Base-by-base conservation (phyloP, 2,888 invertebrate species). In the Lochmaea capreae region DNA sequence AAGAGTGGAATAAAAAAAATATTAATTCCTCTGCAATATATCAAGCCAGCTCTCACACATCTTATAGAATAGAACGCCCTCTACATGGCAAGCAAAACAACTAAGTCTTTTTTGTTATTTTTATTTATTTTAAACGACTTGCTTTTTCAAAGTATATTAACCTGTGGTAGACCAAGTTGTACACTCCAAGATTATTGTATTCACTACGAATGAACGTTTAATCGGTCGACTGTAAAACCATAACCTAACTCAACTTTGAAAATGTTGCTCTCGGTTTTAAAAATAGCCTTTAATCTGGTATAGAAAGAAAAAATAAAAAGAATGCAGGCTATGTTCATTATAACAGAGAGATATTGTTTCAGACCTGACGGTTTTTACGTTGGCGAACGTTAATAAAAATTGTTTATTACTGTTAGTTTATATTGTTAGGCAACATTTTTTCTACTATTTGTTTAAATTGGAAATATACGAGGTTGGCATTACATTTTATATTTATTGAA, bases 71-170 rank as follows among this genome's bases (percentile, higher is more conserved):
- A 78, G 77, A 79, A 81, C 82, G 83, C 82, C 83, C 83, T 81
- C 83, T 83, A 82, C 83, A 81, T 81, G 76, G 81, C 83, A 78
- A 69, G 79, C 80, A 75, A 80, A 81, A 79, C 83, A 81, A 81
- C 82, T 78, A 78, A 77, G 72, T 73, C 76, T 73, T 79, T 79
- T 79, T 78, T 79, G 78, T 81, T 81, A 82, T 85, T 85, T 85
- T 85, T 85, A 84, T 85, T 85, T 84, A 84, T 84, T 85, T 85
- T 84, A 83, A 84, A 83, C 85, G 84, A 83, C 81, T 82, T 81
- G 85, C 84, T 86, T 87, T 87, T 87, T 87, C 87, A 86, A 86
- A 87, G 86, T 87, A 83, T 87, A 85, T 87, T 87, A 86, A 87
- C 87, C 87, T 84, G 79, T 78, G 79, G 81, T 77, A 68, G 82